These are phyloP conservation scores for Esperia sulphurella DNA, from an alignment of 2,888 invertebrate genomes.

Conservation along the genomic window DNA sequence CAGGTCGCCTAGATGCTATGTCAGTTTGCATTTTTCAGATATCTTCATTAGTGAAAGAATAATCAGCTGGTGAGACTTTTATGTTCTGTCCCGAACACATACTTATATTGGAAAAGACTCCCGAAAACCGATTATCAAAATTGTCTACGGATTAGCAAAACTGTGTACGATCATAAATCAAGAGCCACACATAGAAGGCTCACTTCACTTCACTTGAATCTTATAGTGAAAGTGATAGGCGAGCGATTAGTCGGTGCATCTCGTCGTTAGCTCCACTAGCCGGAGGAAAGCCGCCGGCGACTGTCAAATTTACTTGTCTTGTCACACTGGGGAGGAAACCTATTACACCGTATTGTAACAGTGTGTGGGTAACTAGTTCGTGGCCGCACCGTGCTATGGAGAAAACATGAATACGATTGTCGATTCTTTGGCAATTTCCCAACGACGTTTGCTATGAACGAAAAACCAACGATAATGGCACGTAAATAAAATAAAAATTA, in stretches of 20 bases:
- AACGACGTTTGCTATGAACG: too few species aligned
- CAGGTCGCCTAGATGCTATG: too few species aligned
- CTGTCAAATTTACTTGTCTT: constrained; percentile 51
- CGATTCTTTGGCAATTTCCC: too few species aligned
- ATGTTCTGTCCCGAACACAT: too few species aligned
- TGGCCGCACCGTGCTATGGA: too few species aligned
- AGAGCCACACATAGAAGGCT: constrained; percentile 8
- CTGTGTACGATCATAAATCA: constrained; percentile 2
- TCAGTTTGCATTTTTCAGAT: too few species aligned
- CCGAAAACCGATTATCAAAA: background rate
- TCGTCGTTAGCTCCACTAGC: constrained; percentile 7
- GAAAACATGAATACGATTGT: too few species aligned
- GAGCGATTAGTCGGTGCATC: constrained; percentile 34
- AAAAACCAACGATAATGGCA: too few species aligned
- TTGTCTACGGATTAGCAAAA: background rate
- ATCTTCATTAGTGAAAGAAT: too few species aligned
- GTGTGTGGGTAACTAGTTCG: background rate
- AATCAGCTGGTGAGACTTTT: too few species aligned
- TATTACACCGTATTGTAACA: constrained; percentile 24
- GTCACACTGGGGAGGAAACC: constrained; percentile 26
- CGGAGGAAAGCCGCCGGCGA: constrained; percentile 35
- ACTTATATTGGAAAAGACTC: too few species aligned
- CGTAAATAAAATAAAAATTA: too few species aligned
- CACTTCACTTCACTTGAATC: background rate
- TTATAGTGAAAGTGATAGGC: constrained; percentile 44